These are phyloP conservation scores for Drosophila putrida DNA, from an alignment of 2,888 invertebrate genomes.

Conservation along the genomic window DNA sequence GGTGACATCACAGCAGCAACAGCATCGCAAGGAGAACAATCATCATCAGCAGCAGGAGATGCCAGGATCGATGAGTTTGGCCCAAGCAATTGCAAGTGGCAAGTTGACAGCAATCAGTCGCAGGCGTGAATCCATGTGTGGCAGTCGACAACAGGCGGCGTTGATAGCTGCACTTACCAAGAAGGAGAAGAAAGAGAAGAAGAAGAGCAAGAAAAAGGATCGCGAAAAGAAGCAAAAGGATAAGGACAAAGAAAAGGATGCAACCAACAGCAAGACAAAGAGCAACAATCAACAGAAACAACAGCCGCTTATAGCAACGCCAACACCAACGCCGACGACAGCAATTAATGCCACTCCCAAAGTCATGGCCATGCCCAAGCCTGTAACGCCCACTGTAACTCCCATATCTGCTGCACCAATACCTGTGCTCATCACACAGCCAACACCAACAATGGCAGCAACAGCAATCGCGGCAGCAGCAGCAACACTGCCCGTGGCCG, in stretches of 20 bases:
- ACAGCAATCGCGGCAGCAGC: slow-evolving; percentile 6
- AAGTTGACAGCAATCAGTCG: slow-evolving; percentile 67
- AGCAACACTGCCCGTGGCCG: slow-evolving; percentile 10
- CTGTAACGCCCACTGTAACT: slow-evolving; percentile 9
- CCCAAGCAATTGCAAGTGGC: slow-evolving; percentile 65
- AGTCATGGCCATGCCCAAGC: slow-evolving; percentile 11
- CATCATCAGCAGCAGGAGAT: slow-evolving; percentile 44
- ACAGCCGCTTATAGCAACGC: slow-evolving; percentile 9
- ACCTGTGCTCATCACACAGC: slow-evolving; percentile 71
- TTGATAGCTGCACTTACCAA: slow-evolving; percentile 59
- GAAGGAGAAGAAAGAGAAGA: slow-evolving; percentile 72
- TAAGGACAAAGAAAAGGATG: slow-evolving; percentile 48
- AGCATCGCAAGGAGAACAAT: slow-evolving; percentile 73
- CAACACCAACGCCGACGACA: slow-evolving; percentile 14
- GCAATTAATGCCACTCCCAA: slow-evolving; percentile 21
- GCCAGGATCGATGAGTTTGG: slow-evolving; percentile 54
- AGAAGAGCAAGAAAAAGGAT: slow-evolving; percentile 65
- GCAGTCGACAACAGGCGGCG: slow-evolving; percentile 65
- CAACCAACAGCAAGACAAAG: slow-evolving; percentile 41
- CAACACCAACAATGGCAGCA: slow-evolving; percentile 34
- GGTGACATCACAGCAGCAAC: slow-evolving; percentile 34
- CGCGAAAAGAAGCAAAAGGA: slow-evolving; percentile 58
- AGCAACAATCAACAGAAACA: slow-evolving; percentile 43
- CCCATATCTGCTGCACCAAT: slow-evolving; percentile 57
- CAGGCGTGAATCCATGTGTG: slow-evolving; percentile 74